A percentile compares a stretch with the other conserved stretches of the same genome.
phyloP scores from a whole-genome alignment of 2,113 vertebrate species.

The Caranx ignobilis region DNA sequence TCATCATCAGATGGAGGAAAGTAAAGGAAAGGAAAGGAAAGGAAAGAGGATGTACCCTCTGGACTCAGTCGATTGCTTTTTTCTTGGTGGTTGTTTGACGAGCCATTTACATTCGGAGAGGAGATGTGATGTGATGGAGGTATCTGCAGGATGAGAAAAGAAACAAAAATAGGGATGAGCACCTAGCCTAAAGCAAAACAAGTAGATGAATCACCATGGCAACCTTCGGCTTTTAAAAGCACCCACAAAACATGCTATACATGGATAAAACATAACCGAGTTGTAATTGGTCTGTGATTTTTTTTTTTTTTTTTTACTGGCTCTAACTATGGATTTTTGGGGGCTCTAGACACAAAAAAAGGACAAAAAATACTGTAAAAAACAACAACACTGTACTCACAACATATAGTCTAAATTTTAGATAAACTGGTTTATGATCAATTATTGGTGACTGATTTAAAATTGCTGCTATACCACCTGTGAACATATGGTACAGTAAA shows the following conservation, averaged over 20 bases:
- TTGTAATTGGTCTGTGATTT: background rate
- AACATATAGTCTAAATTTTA: too few species aligned
- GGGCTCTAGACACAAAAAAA: background rate
- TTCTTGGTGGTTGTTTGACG: slow-evolving; percentile 80
- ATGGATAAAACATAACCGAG: background rate
- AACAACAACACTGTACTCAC: too few species aligned
- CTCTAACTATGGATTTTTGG: background rate
- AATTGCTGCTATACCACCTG: background rate
- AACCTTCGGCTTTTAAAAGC: slow-evolving; percentile 3
- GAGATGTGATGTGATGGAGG: slow-evolving; percentile 84
- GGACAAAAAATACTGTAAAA: background rate
- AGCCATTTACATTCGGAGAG: slow-evolving; percentile 88
- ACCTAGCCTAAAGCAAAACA: background rate
- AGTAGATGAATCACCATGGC: slow-evolving; percentile 27
- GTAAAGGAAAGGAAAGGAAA: background rate
- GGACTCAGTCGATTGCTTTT: slow-evolving; percentile 85
- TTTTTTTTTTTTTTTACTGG: background rate
- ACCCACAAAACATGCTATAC: background rate
- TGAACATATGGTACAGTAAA: background rate
- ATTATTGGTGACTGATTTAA: too few species aligned
- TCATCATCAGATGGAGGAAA: background rate
- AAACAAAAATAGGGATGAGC: slow-evolving; percentile 19
- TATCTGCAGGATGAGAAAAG: slow-evolving; percentile 79
- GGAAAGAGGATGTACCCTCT: slow-evolving; percentile 86
- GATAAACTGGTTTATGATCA: too few species aligned